A percentile compares a stretch with the other conserved stretches of the same genome.
Conservation (phyloP, 2,888 invertebrate species). For the Timandra comae region DNA sequence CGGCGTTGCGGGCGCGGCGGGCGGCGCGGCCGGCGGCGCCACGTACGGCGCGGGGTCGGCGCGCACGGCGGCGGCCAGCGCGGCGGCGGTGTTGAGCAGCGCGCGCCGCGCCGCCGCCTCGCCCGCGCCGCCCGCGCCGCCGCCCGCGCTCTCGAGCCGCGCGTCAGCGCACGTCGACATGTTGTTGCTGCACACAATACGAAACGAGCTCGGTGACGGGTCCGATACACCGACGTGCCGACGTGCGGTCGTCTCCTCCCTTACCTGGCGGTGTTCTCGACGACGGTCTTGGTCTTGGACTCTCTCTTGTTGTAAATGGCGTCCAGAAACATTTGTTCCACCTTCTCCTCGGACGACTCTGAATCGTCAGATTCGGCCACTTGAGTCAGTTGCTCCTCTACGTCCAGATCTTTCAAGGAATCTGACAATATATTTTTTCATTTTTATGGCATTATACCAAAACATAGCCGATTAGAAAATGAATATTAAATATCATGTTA, state of each 20-base stretch:
- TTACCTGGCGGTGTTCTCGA: constrained; percentile 52
- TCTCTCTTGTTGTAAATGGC: constrained; percentile 53
- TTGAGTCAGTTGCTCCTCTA: constrained; percentile 77
- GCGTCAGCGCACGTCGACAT: constrained; percentile 63
- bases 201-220: constrained; percentile 2
- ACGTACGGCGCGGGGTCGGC: constrained; percentile 24
- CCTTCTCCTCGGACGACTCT: constrained; percentile 83
- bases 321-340: constrained; percentile 79
- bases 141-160: constrained; percentile 87
- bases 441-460: too few relatives aligned
- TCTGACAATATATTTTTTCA: too few relatives aligned
- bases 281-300: constrained; percentile 36
- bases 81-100: constrained; percentile 80
- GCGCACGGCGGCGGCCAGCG: constrained; percentile 60
- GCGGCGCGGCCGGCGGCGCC: constrained; percentile 26
- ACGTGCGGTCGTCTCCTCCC: neutral
- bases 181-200: constrained; percentile 37
- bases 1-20: constrained; percentile 18
- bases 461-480: too few relatives aligned
- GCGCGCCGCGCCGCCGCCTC: constrained; percentile 83
- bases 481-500: too few relatives aligned
- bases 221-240: constrained; percentile 2
- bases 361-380: constrained; percentile 89
- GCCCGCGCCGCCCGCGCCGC: constrained; percentile 88
- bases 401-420: constrained; percentile 36